These are phyloP conservation scores for Mormyrops boulengeri DNA, from an alignment of 2,797 vertebrate genomes.

Conservation along the genomic window DNA sequence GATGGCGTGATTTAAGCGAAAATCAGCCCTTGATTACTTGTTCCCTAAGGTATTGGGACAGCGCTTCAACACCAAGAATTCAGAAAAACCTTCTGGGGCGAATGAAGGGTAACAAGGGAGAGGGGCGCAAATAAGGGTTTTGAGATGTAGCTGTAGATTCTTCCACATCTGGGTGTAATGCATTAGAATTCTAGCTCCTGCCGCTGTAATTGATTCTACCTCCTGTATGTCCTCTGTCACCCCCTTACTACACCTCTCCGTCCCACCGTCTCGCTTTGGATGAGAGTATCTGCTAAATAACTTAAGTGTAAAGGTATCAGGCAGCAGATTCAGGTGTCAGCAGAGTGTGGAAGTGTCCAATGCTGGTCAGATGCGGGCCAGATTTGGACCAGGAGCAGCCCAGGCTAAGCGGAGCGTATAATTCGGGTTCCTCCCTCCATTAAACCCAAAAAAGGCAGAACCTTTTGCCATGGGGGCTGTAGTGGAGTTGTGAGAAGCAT, in stretches of 20 bases:
- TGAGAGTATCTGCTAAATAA: not conserved
- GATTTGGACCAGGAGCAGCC: not conserved
- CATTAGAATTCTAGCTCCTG: not conserved
- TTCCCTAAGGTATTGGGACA: not conserved
- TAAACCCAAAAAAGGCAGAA: not conserved
- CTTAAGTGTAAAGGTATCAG: not conserved
- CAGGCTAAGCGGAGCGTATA: not conserved
- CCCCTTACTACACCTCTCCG: not conserved
- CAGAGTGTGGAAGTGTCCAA: not conserved
- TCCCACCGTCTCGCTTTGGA: not conserved
- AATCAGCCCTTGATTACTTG: not conserved
- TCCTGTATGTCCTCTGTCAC: not conserved
- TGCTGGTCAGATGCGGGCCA: not conserved
- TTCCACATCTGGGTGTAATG: not conserved
- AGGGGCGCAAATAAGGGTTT: not conserved
- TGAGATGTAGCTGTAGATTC: not conserved
- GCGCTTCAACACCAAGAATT: not conserved
- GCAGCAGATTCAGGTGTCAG: not conserved
- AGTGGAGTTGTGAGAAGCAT: not conserved
- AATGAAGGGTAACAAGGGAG: not conserved
- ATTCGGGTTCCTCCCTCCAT: not conserved
- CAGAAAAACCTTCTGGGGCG: not conserved
- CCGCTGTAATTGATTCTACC: not conserved
- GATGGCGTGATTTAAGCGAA: not conserved
- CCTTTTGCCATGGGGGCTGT: not conserved